Evolutionary conservation across 2,888 invertebrate genomes (phyloP).

Genomic region (Meandrusa payeni): DNA sequence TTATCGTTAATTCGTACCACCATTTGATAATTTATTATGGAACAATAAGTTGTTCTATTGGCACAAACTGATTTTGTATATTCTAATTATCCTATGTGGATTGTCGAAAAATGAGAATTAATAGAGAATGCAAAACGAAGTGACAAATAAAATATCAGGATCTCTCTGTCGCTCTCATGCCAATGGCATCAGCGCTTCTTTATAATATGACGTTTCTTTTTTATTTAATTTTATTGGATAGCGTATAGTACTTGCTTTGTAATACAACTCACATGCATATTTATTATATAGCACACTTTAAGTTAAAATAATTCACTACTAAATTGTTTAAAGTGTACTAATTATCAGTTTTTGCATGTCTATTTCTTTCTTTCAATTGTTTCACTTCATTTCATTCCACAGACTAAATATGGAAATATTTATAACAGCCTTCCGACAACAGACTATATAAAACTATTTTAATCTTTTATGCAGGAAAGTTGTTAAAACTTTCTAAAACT

Average conservation of each 20-base stretch:
- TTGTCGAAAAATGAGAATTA: constrained; percentile 21
- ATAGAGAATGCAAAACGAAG: constrained; percentile 25
- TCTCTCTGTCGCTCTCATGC: constrained; percentile 34
- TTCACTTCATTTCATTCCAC: constrained; percentile 42
- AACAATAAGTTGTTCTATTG: neutral
- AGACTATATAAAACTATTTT: constrained; percentile 14
- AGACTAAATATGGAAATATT: constrained; percentile 24
- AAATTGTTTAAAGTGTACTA: constrained; percentile 26
- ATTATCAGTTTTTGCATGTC: constrained; percentile 39
- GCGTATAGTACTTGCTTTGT: constrained; percentile 3
- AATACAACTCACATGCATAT: constrained; percentile 16
- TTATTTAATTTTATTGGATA: constrained; percentile 17
- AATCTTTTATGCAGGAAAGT: no score
- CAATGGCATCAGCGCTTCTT: constrained; percentile 35
- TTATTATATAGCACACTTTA: constrained; percentile 15
- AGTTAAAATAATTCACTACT: constrained; percentile 17
- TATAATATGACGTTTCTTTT: constrained; percentile 30
- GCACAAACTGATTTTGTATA: no score
- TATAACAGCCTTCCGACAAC: neutral
- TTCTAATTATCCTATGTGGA: constrained; percentile 4
- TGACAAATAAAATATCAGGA: constrained; percentile 32
- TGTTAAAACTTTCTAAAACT: no score
- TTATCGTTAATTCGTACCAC: neutral
- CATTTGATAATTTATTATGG: neutral
- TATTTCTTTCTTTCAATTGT: constrained; percentile 44